A percentile compares a stretch with the other conserved stretches of the same genome.
These are phyloP conservation scores for Doris montereyensis DNA, from an alignment of 2,888 invertebrate genomes.

Conservation along the genomic window DNA sequence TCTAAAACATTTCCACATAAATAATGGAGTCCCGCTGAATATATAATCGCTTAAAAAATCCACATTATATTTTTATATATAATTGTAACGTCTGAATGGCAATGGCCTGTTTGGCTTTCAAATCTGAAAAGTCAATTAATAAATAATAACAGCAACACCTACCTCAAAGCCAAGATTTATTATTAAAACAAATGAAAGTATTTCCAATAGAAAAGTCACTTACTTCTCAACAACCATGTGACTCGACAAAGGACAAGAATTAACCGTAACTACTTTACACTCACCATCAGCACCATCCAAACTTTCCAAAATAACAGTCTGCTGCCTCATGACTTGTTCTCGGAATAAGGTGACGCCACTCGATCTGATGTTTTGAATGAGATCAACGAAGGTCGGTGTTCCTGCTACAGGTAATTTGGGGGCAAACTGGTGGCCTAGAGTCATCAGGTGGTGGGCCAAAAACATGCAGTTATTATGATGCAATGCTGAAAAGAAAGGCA, in stretches of 20 bases:
- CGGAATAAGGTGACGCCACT: slow-evolving; percentile 82
- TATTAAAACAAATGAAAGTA: neutral
- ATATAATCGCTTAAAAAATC: no score
- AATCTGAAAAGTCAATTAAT: no score
- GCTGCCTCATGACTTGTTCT: slow-evolving; percentile 83
- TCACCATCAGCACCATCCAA: slow-evolving; percentile 82
- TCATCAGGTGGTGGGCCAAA: slow-evolving; percentile 82
- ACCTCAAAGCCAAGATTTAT: neutral
- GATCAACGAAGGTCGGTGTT: slow-evolving; percentile 80
- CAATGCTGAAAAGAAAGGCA: slow-evolving; percentile 61
- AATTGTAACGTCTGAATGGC: no score
- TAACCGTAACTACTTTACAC: slow-evolving; percentile 42
- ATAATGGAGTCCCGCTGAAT: no score
- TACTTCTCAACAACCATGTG: neutral
- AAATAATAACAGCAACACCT: no score
- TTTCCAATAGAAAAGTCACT: neutral
- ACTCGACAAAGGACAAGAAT: neutral
- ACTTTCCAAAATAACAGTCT: slow-evolving; percentile 83
- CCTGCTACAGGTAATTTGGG: slow-evolving; percentile 77
- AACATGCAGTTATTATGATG: slow-evolving; percentile 91
- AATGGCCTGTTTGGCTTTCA: no score
- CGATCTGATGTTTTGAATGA: slow-evolving; percentile 80
- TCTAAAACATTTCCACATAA: no score
- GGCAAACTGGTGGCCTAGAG: slow-evolving; percentile 81
- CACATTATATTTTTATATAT: no score